These are phyloP conservation scores for Fregata magnificens DNA, from an alignment of 2,113 vertebrate genomes.

Conservation along the genomic window DNA sequence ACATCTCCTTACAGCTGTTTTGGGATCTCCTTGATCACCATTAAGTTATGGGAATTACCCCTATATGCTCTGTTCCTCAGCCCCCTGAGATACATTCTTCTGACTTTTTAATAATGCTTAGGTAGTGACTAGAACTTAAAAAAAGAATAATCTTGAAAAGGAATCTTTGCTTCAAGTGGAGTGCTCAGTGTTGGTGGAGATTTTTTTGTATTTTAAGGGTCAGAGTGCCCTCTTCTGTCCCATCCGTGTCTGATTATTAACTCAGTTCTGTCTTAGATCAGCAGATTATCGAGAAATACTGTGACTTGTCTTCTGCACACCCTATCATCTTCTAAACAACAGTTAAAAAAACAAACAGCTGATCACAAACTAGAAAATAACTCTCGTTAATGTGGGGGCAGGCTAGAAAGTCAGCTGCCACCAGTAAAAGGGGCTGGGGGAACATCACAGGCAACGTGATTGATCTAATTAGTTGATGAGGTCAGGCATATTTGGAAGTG, in stretches of 20 bases:
- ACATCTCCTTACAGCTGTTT: neutral
- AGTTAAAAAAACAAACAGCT: neutral
- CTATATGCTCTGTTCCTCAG: neutral
- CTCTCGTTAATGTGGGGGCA: neutral
- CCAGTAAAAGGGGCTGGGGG: neutral
- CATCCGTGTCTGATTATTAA: neutral
- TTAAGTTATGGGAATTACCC: neutral
- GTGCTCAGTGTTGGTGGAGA: fast-evolving
- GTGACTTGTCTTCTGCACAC: neutral
- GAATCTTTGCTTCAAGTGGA: neutral
- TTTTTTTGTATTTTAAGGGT: neutral
- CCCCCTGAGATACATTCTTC: neutral
- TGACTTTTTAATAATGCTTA: neutral
- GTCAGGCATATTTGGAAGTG: neutral
- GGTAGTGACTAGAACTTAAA: neutral
- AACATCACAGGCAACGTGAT: neutral
- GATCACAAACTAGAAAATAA: neutral
- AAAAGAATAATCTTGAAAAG: neutral
- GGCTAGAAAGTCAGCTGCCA: neutral
- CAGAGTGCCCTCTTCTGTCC: conserved; percentile 47
- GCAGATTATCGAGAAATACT: neutral
- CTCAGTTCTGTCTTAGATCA: neutral
- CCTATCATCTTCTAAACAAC: neutral
- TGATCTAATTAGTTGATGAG: neutral
- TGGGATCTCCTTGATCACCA: neutral